Evolutionary conservation across 2,888 invertebrate species (phyloP).

Genomic region (Oxyteleia sp.): DNA sequence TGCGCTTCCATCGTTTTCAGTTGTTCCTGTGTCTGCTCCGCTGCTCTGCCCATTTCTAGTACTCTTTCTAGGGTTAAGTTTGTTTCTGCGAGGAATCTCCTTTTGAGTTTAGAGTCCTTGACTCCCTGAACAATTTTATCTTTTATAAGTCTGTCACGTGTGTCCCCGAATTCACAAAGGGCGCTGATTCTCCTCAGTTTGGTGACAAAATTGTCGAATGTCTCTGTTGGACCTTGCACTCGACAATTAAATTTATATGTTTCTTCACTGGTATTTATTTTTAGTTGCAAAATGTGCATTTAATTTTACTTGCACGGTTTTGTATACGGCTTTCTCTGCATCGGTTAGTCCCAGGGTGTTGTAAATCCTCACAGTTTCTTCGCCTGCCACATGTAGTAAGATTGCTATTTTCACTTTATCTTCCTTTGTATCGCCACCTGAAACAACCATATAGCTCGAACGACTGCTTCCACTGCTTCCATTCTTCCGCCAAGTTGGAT

Average conservation of each 20-base stretch:
- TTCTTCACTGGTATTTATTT: slow-evolving; percentile 22
- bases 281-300: not conserved
- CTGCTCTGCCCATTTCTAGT: slow-evolving; percentile 70
- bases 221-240: slow-evolving; percentile 49
- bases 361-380: not conserved
- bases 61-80: slow-evolving; percentile 65
- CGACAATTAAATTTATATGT: slow-evolving; percentile 28
- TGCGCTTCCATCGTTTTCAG: slow-evolving; percentile 30
- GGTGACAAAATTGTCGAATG: slow-evolving; percentile 74
- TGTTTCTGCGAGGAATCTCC: slow-evolving; percentile 71
- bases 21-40: slow-evolving; percentile 71
- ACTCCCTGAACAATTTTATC: slow-evolving; percentile 75
- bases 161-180: slow-evolving; percentile 73
- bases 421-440: slow-evolving; percentile 12
- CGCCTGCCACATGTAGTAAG: slow-evolving; percentile 7
- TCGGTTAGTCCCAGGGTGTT: not conserved
- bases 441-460: slow-evolving; percentile 32
- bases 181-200: slow-evolving; percentile 72
- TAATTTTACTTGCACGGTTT: too few species aligned
- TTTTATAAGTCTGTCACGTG: slow-evolving; percentile 74
- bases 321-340: not conserved
- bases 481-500: slow-evolving; percentile 10
- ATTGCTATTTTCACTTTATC: slow-evolving; percentile 21
- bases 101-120: slow-evolving; percentile 65
- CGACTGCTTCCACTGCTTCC: slow-evolving; percentile 3